Evolutionary conservation across 2,888 invertebrate genomes (phyloP).

Genomic region (Nymphalis urticae): DNA sequence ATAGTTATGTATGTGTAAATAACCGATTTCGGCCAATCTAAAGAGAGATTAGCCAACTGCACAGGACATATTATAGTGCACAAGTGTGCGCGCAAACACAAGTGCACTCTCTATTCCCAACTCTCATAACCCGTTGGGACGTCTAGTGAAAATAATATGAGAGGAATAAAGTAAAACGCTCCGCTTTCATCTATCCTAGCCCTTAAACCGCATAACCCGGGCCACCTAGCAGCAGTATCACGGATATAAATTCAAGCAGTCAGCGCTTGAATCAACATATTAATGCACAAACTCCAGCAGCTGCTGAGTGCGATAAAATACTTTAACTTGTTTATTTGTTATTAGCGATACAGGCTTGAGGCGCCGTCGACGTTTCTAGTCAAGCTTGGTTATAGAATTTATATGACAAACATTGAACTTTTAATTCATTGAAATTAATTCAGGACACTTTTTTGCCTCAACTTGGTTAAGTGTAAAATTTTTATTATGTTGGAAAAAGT

Average conservation of each 20-base stretch:
- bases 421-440: slow-evolving; percentile 2
- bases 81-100: too few relatives aligned
- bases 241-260: slow-evolving; percentile 32
- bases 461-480: too few relatives aligned
- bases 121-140: too few relatives aligned
- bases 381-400: background rate
- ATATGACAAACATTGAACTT: background rate
- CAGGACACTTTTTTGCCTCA: too few relatives aligned
- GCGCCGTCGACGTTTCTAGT: slow-evolving; percentile 7
- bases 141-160: background rate
- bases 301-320: slow-evolving; percentile 23
- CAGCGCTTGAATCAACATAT: slow-evolving; percentile 36
- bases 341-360: slow-evolving; percentile 10
- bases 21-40: too few relatives aligned
- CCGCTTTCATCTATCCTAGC: background rate
- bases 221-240: slow-evolving; percentile 31
- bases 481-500: too few relatives aligned
- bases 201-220: slow-evolving; percentile 9
- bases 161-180: background rate
- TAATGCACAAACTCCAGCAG: slow-evolving; percentile 28
- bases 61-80: too few relatives aligned
- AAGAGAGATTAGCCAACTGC: too few relatives aligned
- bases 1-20: too few relatives aligned
- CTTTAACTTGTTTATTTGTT: slow-evolving; percentile 21
- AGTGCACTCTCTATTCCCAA: too few relatives aligned